Percentiles rank a stretch among this genome's conserved stretches.
Evolutionary conservation across 1,140 invertebrate genomes (phyloP).

Genomic region (Metaphire vulgaris): DNA sequence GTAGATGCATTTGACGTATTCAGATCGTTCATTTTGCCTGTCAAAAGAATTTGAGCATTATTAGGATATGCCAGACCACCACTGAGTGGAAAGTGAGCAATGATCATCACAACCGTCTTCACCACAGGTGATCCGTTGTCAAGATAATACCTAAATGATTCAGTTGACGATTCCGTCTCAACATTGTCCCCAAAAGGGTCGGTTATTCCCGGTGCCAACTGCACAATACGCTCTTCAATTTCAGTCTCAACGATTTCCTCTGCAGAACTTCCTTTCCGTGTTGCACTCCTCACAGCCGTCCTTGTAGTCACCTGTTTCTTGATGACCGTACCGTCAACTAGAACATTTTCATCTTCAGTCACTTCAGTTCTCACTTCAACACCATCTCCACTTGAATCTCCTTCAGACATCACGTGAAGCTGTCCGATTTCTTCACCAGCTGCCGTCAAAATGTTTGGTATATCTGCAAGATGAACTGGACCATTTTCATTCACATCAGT

Average conservation of each 20-base stretch:
- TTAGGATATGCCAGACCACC: too few relatives aligned
- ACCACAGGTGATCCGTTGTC: neutral
- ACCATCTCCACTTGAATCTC: neutral
- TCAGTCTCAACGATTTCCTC: conserved; percentile 15
- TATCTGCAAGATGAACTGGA: too few relatives aligned
- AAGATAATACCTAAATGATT: conserved; percentile 1
- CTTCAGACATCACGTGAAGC: too few relatives aligned
- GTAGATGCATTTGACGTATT: neutral
- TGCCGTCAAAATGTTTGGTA: too few relatives aligned
- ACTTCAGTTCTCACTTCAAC: neutral
- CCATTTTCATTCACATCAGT: neutral
- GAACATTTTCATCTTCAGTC: neutral
- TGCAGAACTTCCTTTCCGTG: neutral
- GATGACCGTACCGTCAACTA: neutral
- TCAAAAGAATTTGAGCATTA: too few relatives aligned
- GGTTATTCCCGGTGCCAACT: conserved; percentile 17
- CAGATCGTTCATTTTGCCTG: neutral
- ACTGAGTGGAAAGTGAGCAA: neutral
- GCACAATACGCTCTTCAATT: conserved; percentile 17
- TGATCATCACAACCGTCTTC: neutral
- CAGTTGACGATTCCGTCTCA: neutral
- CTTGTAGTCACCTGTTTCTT: neutral
- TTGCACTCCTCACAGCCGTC: neutral
- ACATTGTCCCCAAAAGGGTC: conserved; percentile 4
- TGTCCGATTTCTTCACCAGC: too few relatives aligned